These are phyloP conservation scores for Hirundichthys speculiger DNA, from an alignment of 2,113 vertebrate genomes.

Conservation along the genomic window DNA sequence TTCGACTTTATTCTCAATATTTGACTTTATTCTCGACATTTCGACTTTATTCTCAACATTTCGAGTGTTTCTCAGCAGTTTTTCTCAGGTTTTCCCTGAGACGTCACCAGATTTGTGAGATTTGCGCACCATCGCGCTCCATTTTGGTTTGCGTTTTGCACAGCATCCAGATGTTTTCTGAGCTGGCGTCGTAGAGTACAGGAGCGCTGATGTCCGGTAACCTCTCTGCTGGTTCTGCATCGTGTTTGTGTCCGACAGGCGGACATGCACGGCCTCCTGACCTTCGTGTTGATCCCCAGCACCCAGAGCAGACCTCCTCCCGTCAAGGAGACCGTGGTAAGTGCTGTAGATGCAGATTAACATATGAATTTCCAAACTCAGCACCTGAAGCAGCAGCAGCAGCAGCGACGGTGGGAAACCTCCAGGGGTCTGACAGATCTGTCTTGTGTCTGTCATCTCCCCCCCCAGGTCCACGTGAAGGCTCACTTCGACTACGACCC, in stretches of 20 bases:
- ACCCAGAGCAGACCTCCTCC: constrained; percentile 88
- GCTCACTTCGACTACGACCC: constrained; percentile 99
- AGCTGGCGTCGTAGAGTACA: not conserved
- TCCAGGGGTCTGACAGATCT: not conserved
- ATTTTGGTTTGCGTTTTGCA: too few relatives aligned
- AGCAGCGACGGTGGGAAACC: not conserved
- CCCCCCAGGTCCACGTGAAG: constrained; percentile 90
- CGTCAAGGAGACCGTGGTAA: constrained; percentile 94
- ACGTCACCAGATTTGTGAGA: too few relatives aligned
- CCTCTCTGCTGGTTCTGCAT: too few relatives aligned
- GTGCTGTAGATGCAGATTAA: constrained; percentile 50
- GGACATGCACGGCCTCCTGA: constrained; percentile 98
- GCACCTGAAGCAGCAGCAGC: fast-evolving
- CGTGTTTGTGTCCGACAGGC: constrained; percentile 79
- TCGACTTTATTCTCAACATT: too few relatives aligned
- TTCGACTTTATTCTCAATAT: too few relatives aligned
- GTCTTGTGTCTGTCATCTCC: not conserved
- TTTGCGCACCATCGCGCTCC: too few relatives aligned
- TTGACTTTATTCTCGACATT: too few relatives aligned
- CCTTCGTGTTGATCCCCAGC: constrained; percentile 94
- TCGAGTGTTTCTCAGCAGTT: too few relatives aligned
- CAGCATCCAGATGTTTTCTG: not conserved
- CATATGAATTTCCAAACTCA: too few relatives aligned
- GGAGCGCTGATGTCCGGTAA: too few relatives aligned
- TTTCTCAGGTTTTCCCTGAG: too few relatives aligned